Percentiles rank a stretch among this genome's conserved stretches.
Conservation (phyloP, 2,797 vertebrate genomes). For the Eulemur mongoz region DNA sequence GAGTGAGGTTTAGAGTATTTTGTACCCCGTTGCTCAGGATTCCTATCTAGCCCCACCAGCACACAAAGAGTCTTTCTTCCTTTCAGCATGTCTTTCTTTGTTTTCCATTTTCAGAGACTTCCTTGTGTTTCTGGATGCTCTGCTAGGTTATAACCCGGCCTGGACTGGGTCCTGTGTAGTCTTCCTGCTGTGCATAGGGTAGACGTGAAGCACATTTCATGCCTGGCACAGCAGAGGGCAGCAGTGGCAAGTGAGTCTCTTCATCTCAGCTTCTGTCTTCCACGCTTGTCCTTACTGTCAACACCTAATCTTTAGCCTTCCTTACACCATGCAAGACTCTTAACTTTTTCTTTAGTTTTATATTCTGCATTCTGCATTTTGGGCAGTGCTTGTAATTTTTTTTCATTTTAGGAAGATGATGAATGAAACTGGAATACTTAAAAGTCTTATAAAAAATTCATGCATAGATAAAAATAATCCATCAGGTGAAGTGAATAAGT, state of each 20-base stretch:
- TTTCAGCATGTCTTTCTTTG: not conserved
- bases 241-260: conserved; percentile 36
- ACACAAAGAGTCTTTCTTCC: not conserved
- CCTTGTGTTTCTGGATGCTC: not conserved
- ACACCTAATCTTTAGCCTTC: not conserved
- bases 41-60: not conserved
- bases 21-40: not conserved
- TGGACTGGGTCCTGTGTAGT: not conserved
- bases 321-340: not conserved
- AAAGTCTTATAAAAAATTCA: conserved; percentile 37
- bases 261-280: not conserved
- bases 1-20: not conserved
- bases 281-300: not conserved
- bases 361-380: not conserved
- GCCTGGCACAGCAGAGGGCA: conserved; percentile 72
- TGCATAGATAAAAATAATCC: not conserved
- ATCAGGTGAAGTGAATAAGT: not conserved
- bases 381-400: not conserved
- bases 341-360: conserved; percentile 1
- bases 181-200: not conserved
- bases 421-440: conserved; percentile 27
- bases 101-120: not conserved
- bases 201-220: not conserved
- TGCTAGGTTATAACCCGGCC: not conserved
- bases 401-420: conserved; percentile 20